Conservation (phyloP, 2,797 vertebrate species). For the Nasua narica region DNA sequence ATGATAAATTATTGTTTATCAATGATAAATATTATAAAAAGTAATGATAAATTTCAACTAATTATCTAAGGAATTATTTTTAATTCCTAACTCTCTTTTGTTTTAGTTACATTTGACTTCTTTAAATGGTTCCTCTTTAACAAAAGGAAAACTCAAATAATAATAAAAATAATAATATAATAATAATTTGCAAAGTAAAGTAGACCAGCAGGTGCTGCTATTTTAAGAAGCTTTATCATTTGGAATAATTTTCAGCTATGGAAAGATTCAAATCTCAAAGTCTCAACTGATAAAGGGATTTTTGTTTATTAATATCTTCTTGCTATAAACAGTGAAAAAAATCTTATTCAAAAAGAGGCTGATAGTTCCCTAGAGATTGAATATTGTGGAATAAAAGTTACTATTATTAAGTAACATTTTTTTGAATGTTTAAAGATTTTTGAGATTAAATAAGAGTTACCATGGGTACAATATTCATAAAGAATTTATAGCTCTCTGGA, state of each 20-base stretch:
- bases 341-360: conserved; percentile 45
- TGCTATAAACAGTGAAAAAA: conserved; percentile 60
- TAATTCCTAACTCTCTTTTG: background rate
- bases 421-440: conserved; percentile 58
- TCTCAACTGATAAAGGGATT: conserved; percentile 45
- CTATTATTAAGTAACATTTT: conserved; percentile 68
- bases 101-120: background rate
- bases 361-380: conserved; percentile 43
- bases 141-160: background rate
- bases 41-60: background rate
- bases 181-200: conserved; percentile 40
- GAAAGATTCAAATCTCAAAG: conserved; percentile 53
- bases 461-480: conserved; percentile 63
- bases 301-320: conserved; percentile 67
- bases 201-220: background rate
- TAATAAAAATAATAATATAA: conserved; percentile 18
- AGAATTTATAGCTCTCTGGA: conserved; percentile 60
- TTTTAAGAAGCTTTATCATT: conserved; percentile 24
- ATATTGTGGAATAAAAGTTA: conserved; percentile 55
- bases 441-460: conserved; percentile 57
- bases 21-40: background rate
- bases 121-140: background rate
- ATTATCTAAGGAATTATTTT: background rate
- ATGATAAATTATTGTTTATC: no score
- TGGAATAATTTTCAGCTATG: conserved; percentile 29